phyloP scores from a whole-genome alignment of 2,797 vertebrate species.

The Manis javanica region DNA sequence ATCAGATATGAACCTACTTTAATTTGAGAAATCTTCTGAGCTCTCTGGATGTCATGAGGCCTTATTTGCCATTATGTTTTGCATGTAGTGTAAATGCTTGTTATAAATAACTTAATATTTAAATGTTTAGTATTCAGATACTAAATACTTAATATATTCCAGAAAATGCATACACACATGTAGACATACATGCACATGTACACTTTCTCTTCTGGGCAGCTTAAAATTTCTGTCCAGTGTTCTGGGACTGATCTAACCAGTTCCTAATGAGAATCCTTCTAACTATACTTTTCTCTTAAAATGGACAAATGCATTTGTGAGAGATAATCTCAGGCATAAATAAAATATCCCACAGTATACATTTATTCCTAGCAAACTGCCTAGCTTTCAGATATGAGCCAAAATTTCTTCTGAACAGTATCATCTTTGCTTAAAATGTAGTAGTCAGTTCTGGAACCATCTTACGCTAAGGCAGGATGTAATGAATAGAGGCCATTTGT shows the following conservation, averaged over 20 bases:
- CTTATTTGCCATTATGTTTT: background rate
- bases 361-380: background rate
- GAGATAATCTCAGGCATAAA: slow-evolving; percentile 2
- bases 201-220: background rate
- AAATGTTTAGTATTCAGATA: too few species aligned
- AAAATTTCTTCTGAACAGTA: background rate
- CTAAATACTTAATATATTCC: background rate
- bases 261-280: background rate
- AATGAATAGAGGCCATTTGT: slow-evolving; percentile 45
- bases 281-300: slow-evolving; percentile 6
- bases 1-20: background rate
- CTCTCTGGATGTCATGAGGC: background rate
- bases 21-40: background rate
- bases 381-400: background rate
- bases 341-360: background rate
- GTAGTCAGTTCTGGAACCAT: slow-evolving; percentile 2
- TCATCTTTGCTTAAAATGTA: background rate
- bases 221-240: background rate
- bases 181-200: background rate
- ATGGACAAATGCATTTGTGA: background rate
- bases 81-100: background rate
- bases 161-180: background rate
- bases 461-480: slow-evolving; percentile 14
- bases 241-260: background rate
- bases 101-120: background rate